These are phyloP conservation scores for Oenanthe melanoleuca DNA, from an alignment of 2,113 vertebrate genomes.

Conservation along the genomic window DNA sequence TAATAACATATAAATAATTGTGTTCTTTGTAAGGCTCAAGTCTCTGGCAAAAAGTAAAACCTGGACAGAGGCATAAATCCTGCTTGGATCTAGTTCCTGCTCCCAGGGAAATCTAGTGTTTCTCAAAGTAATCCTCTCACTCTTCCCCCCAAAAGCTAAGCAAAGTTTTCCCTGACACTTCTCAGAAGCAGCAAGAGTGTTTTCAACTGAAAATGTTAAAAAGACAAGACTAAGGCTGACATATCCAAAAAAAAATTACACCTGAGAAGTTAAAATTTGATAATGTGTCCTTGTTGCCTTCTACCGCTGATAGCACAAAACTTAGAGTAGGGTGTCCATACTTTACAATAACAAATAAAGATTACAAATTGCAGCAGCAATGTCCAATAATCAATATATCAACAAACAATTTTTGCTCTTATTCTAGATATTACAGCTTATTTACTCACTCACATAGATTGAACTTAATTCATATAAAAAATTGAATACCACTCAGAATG, in stretches of 20 bases:
- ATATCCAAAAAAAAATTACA: not conserved
- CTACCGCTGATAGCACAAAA: not conserved
- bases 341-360: not conserved
- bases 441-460: not conserved
- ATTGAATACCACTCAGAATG: not conserved
- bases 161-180: not conserved
- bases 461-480: not conserved
- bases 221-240: not conserved
- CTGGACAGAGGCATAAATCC: not conserved
- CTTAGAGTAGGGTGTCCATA: not conserved
- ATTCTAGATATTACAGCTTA: not conserved
- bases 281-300: not conserved
- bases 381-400: accelerated
- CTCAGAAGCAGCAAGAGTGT: not conserved
- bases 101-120: not conserved
- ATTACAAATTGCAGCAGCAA: not conserved
- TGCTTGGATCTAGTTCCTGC: not conserved
- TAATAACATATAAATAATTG: not conserved
- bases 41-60: not conserved
- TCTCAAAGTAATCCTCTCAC: not conserved
- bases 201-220: not conserved
- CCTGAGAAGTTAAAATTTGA: not conserved
- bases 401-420: not conserved
- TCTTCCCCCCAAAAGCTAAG: not conserved
- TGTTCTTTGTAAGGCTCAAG: not conserved